A percentile compares a stretch with the other conserved stretches of the same genome.
phyloP scores from a whole-genome alignment of 2,797 vertebrate species.

The Loriculus beryllinus region DNA sequence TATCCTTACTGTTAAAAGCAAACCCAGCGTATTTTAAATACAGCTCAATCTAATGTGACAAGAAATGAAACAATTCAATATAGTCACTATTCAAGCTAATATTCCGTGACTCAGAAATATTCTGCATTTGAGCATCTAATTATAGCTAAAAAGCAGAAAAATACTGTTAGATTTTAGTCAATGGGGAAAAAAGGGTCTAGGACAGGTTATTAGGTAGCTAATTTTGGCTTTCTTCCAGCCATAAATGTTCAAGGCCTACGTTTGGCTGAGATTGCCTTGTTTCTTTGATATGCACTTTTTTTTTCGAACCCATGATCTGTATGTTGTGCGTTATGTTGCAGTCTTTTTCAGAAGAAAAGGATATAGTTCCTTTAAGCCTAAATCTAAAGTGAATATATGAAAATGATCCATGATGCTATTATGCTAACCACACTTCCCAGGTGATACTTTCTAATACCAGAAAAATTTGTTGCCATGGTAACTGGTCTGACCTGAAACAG shows the following conservation, averaged over 20 bases:
- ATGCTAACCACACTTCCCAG: conserved; percentile 37
- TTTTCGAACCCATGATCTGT: background rate
- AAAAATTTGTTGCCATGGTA: conserved; percentile 64
- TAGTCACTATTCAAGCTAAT: background rate
- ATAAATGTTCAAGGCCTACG: background rate
- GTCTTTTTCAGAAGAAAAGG: background rate
- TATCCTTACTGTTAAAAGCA: background rate
- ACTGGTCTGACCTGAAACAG: conserved; percentile 55
- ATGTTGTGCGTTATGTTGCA: background rate
- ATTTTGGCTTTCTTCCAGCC: background rate
- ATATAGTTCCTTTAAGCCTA: background rate
- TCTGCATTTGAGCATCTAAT: background rate
- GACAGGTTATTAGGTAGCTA: background rate
- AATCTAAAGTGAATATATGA: background rate
- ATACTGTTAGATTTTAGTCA: background rate
- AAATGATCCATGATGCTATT: conserved; percentile 51
- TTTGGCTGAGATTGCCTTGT: background rate
- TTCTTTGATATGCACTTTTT: background rate
- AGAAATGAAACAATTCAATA: background rate
- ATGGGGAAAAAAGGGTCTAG: background rate
- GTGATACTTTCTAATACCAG: conserved; percentile 53
- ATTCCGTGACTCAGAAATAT: background rate
- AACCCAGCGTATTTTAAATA: conserved; percentile 5
- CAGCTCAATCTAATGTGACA: background rate
- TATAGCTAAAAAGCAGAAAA: background rate